These are phyloP conservation scores for Cavia aperea DNA, from an alignment of 2,113 vertebrate genomes.

Conservation along the genomic window DNA sequence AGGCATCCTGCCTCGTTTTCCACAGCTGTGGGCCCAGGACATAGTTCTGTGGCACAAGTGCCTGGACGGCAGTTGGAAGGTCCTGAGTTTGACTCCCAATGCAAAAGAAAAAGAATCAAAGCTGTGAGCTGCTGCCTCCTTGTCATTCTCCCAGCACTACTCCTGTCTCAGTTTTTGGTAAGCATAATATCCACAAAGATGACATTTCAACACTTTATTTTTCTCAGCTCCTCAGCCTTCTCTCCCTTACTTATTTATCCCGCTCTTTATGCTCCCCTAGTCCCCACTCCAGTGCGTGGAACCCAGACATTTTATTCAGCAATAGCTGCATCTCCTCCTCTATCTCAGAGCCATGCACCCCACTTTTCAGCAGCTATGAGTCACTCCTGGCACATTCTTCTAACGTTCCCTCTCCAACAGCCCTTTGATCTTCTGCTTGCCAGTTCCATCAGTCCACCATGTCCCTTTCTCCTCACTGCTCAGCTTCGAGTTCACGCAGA, in stretches of 20 bases:
- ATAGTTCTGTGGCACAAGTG: no score
- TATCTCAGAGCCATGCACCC: not conserved
- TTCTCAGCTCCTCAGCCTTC: not conserved
- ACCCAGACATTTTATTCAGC: not conserved
- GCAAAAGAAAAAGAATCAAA: not conserved
- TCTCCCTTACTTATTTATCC: not conserved
- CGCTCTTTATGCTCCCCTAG: not conserved
- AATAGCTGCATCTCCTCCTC: not conserved
- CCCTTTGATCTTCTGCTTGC: no score
- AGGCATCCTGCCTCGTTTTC: not conserved
- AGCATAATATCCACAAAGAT: not conserved
- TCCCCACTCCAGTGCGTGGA: no score
- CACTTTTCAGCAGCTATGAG: not conserved
- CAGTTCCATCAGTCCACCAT: not conserved
- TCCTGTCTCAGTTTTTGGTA: not conserved
- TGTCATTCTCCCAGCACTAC: not conserved
- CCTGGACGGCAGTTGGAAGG: no score
- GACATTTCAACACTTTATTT: not conserved
- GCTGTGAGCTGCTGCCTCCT: not conserved
- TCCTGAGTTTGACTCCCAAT: no score
- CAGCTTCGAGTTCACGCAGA: not conserved
- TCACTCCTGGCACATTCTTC: not conserved
- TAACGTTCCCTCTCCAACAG: not conserved
- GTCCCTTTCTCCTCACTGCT: not conserved
- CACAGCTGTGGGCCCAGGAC: not conserved